Evolutionary conservation across 2,113 vertebrate species (phyloP), one percentile per base, ranked within the genome.

Genomic region (Capreolus pygargus): DNA sequence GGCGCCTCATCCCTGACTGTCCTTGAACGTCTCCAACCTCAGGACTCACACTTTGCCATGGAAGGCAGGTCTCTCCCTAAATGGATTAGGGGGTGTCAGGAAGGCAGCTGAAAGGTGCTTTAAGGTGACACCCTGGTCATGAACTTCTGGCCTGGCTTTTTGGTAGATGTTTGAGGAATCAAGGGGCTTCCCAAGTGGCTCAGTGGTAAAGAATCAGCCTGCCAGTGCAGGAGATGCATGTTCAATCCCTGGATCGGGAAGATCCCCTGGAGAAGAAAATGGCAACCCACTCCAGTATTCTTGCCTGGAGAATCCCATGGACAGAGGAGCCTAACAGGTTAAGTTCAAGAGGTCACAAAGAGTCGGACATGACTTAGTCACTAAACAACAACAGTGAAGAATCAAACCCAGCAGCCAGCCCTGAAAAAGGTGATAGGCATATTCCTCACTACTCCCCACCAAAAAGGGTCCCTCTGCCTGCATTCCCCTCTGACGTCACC

Each of bases 1-100:
- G 50, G 8, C 0, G 0, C 2, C 1, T 2, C 1, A 6, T 78
- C 83, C 9, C 1, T 3, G 58, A 1, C 16, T 81, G 39, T 57
- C 88, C 88, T 52, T 19, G 47, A n/a, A 43, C 7, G 1, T 21
- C 54, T 58, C 64, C 8, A 1, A 33, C 57, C 2, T 86, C 55
- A 14, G 16, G 0, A 17, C 70, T 36, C 45, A 52, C 25, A 1
- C 83, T 43, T 36, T 7, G 76, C 74, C 23, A 0, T 1, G 39
- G 79, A 60, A 87, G 87, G 36, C 70, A 3, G 15, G 5, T 67
- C 15, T n/a, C 50, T 61, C 21, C 39, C 13, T 36, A 16, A 50
- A 23, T 9, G 13, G 60, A 47, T 25, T 4, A 36, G 54, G n/a
- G 54, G 50, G 11, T 14, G 0, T 43, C 58, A 30, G 36, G 23